Evolutionary conservation across 1,140 invertebrate species (phyloP), one percentile per base, ranked within the genome.

Genomic region (Stegodyphus dumicola): DNA sequence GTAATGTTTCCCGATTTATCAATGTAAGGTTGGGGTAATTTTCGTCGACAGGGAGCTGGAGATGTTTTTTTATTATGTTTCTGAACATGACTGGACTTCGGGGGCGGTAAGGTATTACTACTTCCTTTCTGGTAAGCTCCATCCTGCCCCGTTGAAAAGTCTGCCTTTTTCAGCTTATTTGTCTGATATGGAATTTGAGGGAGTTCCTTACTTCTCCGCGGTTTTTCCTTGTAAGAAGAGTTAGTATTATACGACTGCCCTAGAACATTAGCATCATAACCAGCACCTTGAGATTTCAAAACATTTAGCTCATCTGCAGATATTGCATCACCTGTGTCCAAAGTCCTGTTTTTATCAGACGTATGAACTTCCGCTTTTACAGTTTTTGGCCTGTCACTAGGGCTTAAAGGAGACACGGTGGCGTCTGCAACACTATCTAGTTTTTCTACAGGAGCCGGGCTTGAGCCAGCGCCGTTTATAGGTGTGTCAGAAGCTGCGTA

Each of bases 1-100:
- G 76, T 78, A 5, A 86, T 86, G n/a, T 78, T 77, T 5, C 84
- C 84, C 13, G 66, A 71, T 18, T 77, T 78, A 53, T 77, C 76
- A 17, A 86, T 86, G 56, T 77, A 77, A 11, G 84, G 84, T 65
- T 86, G 84, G 6, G 84, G 84, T 51, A 86, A 64, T 65, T 86
- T 86, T 17, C 84, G 66, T 10, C 84, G 53, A 17, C 73, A 66
- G 0, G 81, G 73, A 6, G 66, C 65, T 9, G 81, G 81, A 0
- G 74, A 77, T 6, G 78, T 33, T 64, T 69, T 56, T 70, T 77
- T 76, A 17, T 11, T 6, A 11, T 48, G 48, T 52, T 77, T 77
- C 51, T 76, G 64, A 13, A 13, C 65, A 2, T 15, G 11, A 13
- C 7, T n/a, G 10, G 6, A 6, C n/a, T 71, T 73, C 2, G 66